Evolutionary conservation across 2,113 vertebrate genomes (phyloP).

Genomic region (Hucho hucho): DNA sequence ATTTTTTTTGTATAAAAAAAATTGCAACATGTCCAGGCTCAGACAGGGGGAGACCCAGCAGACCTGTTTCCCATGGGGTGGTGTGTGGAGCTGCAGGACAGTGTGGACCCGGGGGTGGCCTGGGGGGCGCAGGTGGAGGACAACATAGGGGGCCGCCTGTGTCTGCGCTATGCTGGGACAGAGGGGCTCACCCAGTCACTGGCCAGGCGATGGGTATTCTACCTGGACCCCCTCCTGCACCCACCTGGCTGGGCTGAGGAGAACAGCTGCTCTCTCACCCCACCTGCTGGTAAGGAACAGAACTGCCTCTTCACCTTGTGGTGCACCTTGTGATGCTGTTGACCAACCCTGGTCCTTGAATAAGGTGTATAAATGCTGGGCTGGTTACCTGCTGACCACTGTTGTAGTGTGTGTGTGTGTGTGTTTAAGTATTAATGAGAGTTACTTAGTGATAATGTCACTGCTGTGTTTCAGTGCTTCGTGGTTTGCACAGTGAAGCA

Average conservation of each 20-base stretch:
- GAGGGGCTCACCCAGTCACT: conserved; percentile 76
- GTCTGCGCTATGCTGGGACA: conserved; percentile 83
- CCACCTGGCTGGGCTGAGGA: conserved; percentile 90
- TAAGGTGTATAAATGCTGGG: too few species aligned
- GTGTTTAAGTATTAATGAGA: conserved; percentile 33
- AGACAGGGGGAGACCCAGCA: conserved; percentile 87
- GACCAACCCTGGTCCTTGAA: neutral
- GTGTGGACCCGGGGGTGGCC: conserved; percentile 71
- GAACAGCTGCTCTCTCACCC: conserved; percentile 80
- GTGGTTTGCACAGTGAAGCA: neutral
- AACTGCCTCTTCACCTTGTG: conserved; percentile 77
- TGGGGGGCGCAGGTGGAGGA: conserved; percentile 90
- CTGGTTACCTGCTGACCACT: neutral
- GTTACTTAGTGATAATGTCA: neutral
- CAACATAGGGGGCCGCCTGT: conserved; percentile 89
- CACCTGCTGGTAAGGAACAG: conserved; percentile 81
- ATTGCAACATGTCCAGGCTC: conserved; percentile 69
- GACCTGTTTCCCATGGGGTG: conserved; percentile 88
- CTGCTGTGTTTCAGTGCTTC: neutral
- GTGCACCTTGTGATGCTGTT: conserved; percentile 10
- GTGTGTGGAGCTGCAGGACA: conserved; percentile 86
- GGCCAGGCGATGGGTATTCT: conserved; percentile 88
- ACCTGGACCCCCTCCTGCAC: conserved; percentile 91
- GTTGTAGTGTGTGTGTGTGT: neutral
- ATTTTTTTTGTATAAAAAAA: too few species aligned